Evolutionary conservation across 1,140 invertebrate genomes (phyloP).

Genomic region (Orchestia grillus): DNA sequence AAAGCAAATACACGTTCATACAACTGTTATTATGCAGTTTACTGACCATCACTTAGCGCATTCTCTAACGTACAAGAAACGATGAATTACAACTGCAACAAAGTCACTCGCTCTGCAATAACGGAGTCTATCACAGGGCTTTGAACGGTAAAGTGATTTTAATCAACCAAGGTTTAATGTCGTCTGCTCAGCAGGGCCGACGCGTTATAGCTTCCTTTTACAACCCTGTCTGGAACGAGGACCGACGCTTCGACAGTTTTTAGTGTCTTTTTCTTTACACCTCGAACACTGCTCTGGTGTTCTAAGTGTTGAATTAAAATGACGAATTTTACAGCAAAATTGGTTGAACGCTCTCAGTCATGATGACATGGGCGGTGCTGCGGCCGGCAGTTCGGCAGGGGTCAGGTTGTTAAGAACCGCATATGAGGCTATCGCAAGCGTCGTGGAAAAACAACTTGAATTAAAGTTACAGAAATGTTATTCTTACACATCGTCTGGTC

Average conservation of each 20-base stretch:
- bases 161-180: no score
- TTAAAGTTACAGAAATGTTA: background rate
- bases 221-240: background rate
- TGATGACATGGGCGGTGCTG: background rate
- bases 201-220: no score
- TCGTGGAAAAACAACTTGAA: background rate
- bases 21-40: no score
- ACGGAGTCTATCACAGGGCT: no score
- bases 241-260: background rate
- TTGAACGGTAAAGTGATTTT: no score
- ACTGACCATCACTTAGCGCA: no score
- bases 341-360: background rate
- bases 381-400: no score
- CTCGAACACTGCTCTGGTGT: background rate
- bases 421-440: background rate
- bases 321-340: background rate
- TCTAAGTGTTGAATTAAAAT: background rate
- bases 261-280: background rate
- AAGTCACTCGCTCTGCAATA: no score
- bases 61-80: no score
- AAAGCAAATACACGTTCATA: no score
- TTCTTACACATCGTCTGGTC: background rate
- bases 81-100: no score
- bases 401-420: background rate
- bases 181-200: no score